Evolutionary conservation across 92 coral and sea anemone species (phyloP), one percentile per base, ranked within the genome.

Genomic region (Galaxea fascicularis): DNA sequence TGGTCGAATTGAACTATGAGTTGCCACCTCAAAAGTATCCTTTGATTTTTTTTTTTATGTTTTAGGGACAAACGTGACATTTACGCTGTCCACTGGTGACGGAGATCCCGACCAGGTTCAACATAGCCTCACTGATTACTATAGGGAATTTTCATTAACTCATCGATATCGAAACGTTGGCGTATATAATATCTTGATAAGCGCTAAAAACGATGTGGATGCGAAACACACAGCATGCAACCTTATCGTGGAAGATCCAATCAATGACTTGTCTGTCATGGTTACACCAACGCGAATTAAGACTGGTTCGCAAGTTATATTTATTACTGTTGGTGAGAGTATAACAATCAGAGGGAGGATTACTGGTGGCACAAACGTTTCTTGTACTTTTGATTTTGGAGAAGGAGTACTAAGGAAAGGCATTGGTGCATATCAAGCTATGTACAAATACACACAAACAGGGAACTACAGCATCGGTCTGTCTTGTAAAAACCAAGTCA

Each of bases 31-130:
- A 57, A 16, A 54, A 1, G n/a, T 15, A 12, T 27, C 24, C 16
- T 54, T 1, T 22, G 4, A 14, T 18, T 31, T 6, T 59, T 10
- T 4, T 20, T 31, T 18, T 31, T 6, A 35, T 10, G 2, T 20
- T 31, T 66, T 78, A 92, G 95, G 95, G 10, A 92, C 95, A 10
- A 92, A 92, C 59, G 90, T 92, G 15, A 64, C 95, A 21, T 87
- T 90, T 26, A 83, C 76, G 20, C n/a, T 92, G 22, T 66, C 49
- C 11, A 66, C 76, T 71, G 93, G 91, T 22, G 93, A 90, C 44
- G 83, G 66, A 31, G 51, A 62, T 31, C 25, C 82, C 25, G 67
- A 76, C 11, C 66, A 74, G n/a, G 53, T 27, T 10, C 54, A 53
- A 24, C 4, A 27, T 7, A 81, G 85, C 27, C 53, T 74, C 8